Evolutionary conservation across 2,888 invertebrate species (phyloP).

Genomic region (Penaeus monodon): DNA sequence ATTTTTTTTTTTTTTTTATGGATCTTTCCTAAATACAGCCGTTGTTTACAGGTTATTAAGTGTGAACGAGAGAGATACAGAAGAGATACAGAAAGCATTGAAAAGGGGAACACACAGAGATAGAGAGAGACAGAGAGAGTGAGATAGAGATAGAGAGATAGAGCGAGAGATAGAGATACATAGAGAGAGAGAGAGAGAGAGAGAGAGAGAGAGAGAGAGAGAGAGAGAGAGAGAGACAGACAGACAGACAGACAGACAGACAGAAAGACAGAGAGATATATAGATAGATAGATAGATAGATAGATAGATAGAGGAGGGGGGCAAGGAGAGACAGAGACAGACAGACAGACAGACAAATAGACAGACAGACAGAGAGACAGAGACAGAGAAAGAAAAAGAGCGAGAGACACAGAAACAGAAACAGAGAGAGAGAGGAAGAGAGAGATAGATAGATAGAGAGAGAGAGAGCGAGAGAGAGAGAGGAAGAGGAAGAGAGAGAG

Average conservation of each 20-base stretch:
- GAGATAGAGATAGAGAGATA: neutral
- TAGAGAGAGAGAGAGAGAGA: slow-evolving; percentile 1
- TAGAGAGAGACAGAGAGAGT: neutral
- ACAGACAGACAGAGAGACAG: neutral
- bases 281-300: neutral
- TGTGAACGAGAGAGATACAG: too few relatives aligned
- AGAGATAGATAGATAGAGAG: neutral
- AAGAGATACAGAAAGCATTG: too few relatives aligned
- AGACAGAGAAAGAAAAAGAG: neutral
- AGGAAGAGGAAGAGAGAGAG: neutral
- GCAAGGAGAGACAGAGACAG: too few relatives aligned
- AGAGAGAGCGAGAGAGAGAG: neutral
- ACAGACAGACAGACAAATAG: neutral
- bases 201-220: neutral
- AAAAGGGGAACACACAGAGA: neutral
- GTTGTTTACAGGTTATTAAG: too few relatives aligned
- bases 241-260: neutral
- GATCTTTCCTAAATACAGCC: too few relatives aligned
- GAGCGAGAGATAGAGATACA: neutral
- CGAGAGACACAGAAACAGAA: too few relatives aligned
- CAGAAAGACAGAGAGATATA: neutral
- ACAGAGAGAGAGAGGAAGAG: neutral
- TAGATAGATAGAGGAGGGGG: too few relatives aligned
- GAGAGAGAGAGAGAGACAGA: neutral
- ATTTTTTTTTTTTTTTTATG: too few relatives aligned